Percentiles rank a stretch among this genome's conserved stretches.
These are phyloP conservation scores for Rousettus leschenaultii DNA, from an alignment of 2,113 vertebrate species.

Conservation along the genomic window DNA sequence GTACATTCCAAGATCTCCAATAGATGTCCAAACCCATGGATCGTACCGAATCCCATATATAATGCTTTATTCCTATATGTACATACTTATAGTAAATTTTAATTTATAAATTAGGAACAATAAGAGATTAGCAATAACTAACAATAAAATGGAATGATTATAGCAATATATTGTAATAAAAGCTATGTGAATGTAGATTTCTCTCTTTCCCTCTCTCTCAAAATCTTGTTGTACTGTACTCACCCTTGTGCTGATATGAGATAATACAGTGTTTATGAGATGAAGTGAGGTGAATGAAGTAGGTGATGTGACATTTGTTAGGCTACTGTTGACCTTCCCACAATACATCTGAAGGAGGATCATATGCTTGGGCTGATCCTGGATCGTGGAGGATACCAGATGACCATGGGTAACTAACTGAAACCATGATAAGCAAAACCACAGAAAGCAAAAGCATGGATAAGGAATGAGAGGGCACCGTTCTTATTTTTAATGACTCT, in stretches of 20 bases:
- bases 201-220: not conserved
- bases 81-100: not conserved
- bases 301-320: not conserved
- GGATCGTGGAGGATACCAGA: not conserved
- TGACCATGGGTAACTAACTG: not conserved
- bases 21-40: not conserved
- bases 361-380: no score
- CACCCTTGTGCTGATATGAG: not conserved
- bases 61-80: not conserved
- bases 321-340: not conserved
- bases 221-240: not conserved
- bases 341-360: not conserved
- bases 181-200: not conserved
- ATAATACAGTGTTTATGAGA: not conserved
- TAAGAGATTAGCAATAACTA: not conserved
- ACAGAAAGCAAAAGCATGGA: not conserved
- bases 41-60: not conserved
- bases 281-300: not conserved
- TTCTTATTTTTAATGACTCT: slow-evolving; percentile 53
- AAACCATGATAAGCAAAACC: not conserved
- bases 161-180: not conserved
- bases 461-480: no score
- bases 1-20: not conserved
- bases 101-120: not conserved
- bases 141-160: not conserved